Conservation (phyloP, 2,797 vertebrate genomes). For the Spondyliosoma cantharus region DNA sequence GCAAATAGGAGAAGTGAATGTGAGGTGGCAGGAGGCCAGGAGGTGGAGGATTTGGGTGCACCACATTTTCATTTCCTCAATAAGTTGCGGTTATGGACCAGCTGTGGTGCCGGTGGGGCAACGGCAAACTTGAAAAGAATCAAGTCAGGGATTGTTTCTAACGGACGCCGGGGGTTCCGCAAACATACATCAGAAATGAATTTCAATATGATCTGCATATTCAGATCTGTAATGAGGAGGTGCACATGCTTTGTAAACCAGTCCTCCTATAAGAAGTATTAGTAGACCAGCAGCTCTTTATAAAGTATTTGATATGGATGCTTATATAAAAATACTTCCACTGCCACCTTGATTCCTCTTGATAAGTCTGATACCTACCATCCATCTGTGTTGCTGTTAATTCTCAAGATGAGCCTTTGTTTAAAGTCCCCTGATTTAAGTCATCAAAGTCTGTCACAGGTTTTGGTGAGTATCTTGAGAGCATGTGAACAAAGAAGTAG, state of each 20-base stretch:
- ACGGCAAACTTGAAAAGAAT: slow-evolving; percentile 42
- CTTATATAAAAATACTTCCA: background rate
- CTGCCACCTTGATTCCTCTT: background rate
- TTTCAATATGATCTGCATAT: background rate
- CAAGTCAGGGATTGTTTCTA: slow-evolving; percentile 28
- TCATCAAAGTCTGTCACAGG: background rate
- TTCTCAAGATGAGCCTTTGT: background rate
- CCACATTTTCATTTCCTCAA: slow-evolving; percentile 81
- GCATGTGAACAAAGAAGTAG: background rate
- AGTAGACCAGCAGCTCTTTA: background rate
- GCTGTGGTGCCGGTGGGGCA: slow-evolving; percentile 60
- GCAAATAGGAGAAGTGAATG: slow-evolving; percentile 81
- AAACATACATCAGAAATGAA: background rate
- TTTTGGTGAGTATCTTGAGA: background rate
- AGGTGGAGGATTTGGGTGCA: slow-evolving; percentile 64
- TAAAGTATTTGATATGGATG: background rate
- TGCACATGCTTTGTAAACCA: background rate
- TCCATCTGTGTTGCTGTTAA: slow-evolving; percentile 1
- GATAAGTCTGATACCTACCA: background rate
- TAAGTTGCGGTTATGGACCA: slow-evolving; percentile 47
- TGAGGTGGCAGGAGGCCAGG: slow-evolving; percentile 59
- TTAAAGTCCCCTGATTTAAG: background rate
- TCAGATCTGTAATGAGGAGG: background rate
- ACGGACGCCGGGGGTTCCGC: background rate
- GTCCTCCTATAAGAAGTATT: background rate